A percentile compares a stretch with the other conserved stretches of the same genome.
Conservation (phyloP, 2,888 invertebrate genomes). For the Drosophila acutilabella region DNA sequence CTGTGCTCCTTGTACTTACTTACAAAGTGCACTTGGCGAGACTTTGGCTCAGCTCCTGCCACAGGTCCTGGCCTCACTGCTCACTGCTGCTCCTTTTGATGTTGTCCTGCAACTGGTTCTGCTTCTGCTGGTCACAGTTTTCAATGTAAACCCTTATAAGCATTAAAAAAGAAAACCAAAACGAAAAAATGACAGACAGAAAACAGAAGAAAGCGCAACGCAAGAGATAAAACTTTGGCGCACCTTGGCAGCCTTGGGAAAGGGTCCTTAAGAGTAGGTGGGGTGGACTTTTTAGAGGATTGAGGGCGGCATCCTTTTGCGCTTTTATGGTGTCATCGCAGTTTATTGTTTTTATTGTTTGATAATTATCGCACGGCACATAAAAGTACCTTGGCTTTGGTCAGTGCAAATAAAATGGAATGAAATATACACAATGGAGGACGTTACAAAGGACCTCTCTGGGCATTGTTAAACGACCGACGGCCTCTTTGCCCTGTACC, state of each 20-base stretch:
- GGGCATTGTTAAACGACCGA: constrained; percentile 37
- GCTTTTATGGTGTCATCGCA: constrained; percentile 70
- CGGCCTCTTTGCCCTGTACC: background rate
- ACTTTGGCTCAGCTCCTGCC: constrained; percentile 48
- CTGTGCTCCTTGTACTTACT: constrained; percentile 53
- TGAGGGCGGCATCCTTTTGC: constrained; percentile 23
- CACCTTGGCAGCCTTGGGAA: constrained; percentile 54
- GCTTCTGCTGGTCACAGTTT: constrained; percentile 65
- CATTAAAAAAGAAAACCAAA: constrained; percentile 31
- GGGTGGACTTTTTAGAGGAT: background rate
- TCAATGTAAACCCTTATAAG: constrained; percentile 45
- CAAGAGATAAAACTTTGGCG: constrained; percentile 70
- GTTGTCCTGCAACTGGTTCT: constrained; percentile 26
- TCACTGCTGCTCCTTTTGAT: constrained; percentile 36
- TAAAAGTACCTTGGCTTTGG: constrained; percentile 53
- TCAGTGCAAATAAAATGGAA: constrained; percentile 58
- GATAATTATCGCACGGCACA: constrained; percentile 73
- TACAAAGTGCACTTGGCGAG: constrained; percentile 73
- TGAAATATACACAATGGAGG: constrained; percentile 55
- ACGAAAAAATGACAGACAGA: constrained; percentile 17
- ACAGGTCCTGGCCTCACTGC: constrained; percentile 11
- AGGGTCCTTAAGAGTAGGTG: background rate
- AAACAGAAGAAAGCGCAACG: constrained; percentile 41
- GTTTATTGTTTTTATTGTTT: constrained; percentile 78
- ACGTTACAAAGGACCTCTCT: constrained; percentile 38